Conservation (phyloP, 2,888 invertebrate species). For the Calliphora vomitoria region DNA sequence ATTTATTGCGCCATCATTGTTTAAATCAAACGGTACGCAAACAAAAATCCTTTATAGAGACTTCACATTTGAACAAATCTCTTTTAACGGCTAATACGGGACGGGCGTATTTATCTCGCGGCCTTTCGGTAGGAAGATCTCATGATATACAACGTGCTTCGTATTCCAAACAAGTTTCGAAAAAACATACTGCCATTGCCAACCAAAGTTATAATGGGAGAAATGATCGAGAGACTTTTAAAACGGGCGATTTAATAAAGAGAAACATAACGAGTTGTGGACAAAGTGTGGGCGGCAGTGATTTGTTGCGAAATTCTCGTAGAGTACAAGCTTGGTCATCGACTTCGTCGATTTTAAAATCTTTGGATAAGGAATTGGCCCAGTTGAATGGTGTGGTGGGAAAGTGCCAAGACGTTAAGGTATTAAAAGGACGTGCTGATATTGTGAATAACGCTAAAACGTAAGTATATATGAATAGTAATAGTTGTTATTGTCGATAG, state of each 20-base stretch:
- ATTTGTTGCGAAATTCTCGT: slow-evolving; percentile 43
- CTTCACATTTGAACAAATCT: slow-evolving; percentile 54
- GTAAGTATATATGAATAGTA: slow-evolving; percentile 25
- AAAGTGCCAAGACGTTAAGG: slow-evolving; percentile 60
- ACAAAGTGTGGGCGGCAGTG: slow-evolving; percentile 2
- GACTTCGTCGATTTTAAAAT: slow-evolving; percentile 77
- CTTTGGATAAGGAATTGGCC: slow-evolving; percentile 71
- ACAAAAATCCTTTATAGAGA: slow-evolving; percentile 80
- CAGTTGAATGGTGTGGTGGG: slow-evolving; percentile 70
- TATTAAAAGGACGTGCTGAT: not conserved
- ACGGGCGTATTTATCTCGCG: slow-evolving; percentile 78
- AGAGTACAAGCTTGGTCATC: slow-evolving; percentile 78
- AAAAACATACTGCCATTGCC: slow-evolving; percentile 43
- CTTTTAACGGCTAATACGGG: slow-evolving; percentile 48
- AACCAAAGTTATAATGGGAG: slow-evolving; percentile 10
- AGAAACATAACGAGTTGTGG: slow-evolving; percentile 36
- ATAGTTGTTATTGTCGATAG: no score
- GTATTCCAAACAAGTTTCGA: slow-evolving; percentile 68
- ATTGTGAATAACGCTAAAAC: slow-evolving; percentile 18
- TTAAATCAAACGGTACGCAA: slow-evolving; percentile 75
- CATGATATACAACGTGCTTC: slow-evolving; percentile 77
- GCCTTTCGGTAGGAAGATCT: slow-evolving; percentile 80
- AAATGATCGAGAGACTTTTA: slow-evolving; percentile 34
- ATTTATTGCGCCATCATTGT: slow-evolving; percentile 35
- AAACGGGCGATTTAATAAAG: slow-evolving; percentile 37